Conservation (phyloP, 2,797 vertebrate species). For the Apogon talboti region DNA sequence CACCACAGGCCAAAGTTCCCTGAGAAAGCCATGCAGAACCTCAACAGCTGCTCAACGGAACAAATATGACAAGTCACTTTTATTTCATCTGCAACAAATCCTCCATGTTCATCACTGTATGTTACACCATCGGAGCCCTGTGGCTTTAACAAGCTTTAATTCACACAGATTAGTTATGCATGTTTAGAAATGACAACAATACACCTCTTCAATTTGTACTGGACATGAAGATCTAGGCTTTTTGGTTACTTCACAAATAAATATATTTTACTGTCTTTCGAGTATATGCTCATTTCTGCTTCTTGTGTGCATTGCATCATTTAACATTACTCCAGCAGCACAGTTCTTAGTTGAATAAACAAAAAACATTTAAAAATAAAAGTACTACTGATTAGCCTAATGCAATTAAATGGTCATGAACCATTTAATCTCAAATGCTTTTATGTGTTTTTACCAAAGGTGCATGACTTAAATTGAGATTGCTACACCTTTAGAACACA, state of each 20-base stretch:
- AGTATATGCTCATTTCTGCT: neutral
- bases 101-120: neutral
- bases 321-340: neutral
- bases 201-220: neutral
- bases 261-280: neutral
- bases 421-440: no score
- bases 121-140: neutral
- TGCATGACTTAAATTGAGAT: no score
- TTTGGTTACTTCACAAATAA: neutral
- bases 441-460: no score
- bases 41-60: conserved; percentile 47
- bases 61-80: neutral
- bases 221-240: neutral
- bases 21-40: conserved; percentile 78
- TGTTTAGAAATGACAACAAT: neutral
- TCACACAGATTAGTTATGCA: no score
- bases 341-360: no score
- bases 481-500: no score
- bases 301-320: neutral
- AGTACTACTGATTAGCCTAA: no score
- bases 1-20: conserved; percentile 64
- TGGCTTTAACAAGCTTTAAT: neutral
- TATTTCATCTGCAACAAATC: neutral
- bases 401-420: no score
- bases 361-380: no score